Evolutionary conservation across 1,140 invertebrate genomes (phyloP).

Genomic region (Carposina sasakii): DNA sequence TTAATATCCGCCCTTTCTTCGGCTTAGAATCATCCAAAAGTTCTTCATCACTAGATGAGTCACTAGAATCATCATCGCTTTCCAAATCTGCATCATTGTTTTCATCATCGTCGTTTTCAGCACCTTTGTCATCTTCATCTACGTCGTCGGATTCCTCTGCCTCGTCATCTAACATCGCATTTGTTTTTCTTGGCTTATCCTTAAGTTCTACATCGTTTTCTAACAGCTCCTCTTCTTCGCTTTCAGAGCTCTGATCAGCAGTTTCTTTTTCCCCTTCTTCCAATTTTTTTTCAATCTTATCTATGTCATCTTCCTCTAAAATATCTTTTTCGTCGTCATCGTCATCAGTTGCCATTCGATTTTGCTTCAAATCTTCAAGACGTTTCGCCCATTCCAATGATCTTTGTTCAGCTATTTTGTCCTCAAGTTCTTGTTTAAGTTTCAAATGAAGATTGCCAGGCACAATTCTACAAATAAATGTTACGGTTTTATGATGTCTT

Average conservation of each 20-base stretch:
- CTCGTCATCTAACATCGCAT: slow-evolving; percentile 61
- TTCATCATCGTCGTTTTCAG: slow-evolving; percentile 25
- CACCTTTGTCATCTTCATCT: slow-evolving; percentile 44
- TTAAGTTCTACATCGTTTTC: slow-evolving; percentile 63
- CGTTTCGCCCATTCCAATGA: slow-evolving; percentile 78
- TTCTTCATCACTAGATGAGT: slow-evolving; percentile 22
- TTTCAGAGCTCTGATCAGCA: slow-evolving; percentile 40
- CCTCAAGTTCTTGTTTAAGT: slow-evolving; percentile 76
- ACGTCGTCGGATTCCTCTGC: slow-evolving; percentile 62
- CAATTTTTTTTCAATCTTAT: slow-evolving; percentile 52
- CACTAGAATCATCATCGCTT: slow-evolving; percentile 37
- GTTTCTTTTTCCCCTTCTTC: slow-evolving; percentile 30
- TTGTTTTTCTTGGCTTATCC: slow-evolving; percentile 53
- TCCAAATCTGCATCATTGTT: slow-evolving; percentile 49
- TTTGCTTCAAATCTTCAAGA: slow-evolving; percentile 59
- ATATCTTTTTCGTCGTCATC: slow-evolving; percentile 34
- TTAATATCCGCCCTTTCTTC: slow-evolving; percentile 49
- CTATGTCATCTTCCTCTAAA: slow-evolving; percentile 53
- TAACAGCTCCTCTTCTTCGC: slow-evolving; percentile 60
- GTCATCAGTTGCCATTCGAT: slow-evolving; percentile 52
- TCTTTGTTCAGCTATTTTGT: slow-evolving; percentile 76
- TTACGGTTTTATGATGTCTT: neutral
- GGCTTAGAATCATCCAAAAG: slow-evolving; percentile 26
- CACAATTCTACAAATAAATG: slow-evolving; percentile 49
- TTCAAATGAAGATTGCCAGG: slow-evolving; percentile 76